A percentile compares a stretch with the other conserved stretches of the same genome.
These are phyloP conservation scores for Bedellia somnulentella DNA, from an alignment of 2,888 invertebrate species.

Conservation along the genomic window DNA sequence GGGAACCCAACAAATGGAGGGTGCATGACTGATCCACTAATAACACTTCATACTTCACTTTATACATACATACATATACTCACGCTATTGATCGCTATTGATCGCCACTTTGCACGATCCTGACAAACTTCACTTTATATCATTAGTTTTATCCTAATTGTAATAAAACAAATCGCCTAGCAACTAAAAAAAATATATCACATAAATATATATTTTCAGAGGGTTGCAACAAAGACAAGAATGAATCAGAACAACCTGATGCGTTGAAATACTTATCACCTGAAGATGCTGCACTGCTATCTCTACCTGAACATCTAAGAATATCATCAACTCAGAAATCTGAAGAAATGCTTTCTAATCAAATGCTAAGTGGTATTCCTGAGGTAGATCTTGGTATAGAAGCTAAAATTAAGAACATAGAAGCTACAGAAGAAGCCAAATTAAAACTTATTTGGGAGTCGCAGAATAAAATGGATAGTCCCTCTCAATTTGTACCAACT, in stretches of 20 bases:
- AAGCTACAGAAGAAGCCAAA: conserved; percentile 98
- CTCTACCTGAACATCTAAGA: conserved; percentile 86
- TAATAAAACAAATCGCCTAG: too few relatives aligned
- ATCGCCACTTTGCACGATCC: too few relatives aligned
- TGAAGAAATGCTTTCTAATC: conserved; percentile 99
- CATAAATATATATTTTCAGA: conserved; percentile 33
- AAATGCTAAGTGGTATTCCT: conserved; percentile 99
- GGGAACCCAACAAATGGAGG: too few relatives aligned
- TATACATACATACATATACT: too few relatives aligned
- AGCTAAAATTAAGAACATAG: conserved; percentile 97
- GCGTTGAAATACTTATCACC: conserved; percentile 73
- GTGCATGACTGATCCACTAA: too few relatives aligned
- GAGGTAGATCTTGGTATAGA: conserved; percentile 99
- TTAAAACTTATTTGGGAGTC: conserved; percentile 87
- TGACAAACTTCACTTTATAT: too few relatives aligned
- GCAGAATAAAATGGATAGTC: conserved; percentile 88
- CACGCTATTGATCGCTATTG: too few relatives aligned
- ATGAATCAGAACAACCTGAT: conserved; percentile 40
- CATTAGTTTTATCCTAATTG: too few relatives aligned
- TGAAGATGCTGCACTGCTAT: conserved; percentile 86
- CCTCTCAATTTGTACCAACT: conserved; percentile 94
- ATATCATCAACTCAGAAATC: conserved; percentile 84
- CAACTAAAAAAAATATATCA: too few relatives aligned
- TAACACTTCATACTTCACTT: too few relatives aligned
- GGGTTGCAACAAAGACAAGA: conserved; percentile 34